Percentiles rank a stretch among this genome's conserved stretches.
Evolutionary conservation across 2,113 vertebrate genomes (phyloP).

Genomic region (Corythoichthys haematopterus): DNA sequence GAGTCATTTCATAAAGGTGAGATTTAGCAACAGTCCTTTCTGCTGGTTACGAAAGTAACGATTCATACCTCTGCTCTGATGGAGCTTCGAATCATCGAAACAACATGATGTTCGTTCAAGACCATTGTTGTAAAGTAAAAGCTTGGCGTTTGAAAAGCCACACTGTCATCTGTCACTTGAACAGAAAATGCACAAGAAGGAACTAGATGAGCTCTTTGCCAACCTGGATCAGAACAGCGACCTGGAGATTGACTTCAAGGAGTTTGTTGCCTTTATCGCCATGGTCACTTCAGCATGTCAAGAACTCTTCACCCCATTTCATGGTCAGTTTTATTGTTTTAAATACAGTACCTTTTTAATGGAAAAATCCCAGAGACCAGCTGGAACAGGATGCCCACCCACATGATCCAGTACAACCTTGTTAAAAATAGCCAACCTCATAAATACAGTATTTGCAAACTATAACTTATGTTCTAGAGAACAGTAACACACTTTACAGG

Average conservation of each 20-base stretch:
- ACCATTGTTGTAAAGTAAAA: no score
- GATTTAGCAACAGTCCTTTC: neutral
- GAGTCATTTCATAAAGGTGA: slow-evolving; percentile 67
- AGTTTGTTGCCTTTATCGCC: slow-evolving; percentile 68
- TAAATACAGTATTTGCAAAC: neutral
- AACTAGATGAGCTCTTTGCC: slow-evolving; percentile 64
- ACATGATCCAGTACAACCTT: neutral
- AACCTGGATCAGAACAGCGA: slow-evolving; percentile 72
- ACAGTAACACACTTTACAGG: neutral
- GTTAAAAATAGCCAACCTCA: neutral
- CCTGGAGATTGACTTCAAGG: slow-evolving; percentile 71
- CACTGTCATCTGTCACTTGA: neutral
- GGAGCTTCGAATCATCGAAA: no score
- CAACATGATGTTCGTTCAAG: no score
- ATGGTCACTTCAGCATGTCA: slow-evolving; percentile 73
- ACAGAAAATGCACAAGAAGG: slow-evolving; percentile 66
- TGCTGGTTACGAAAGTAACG: no score
- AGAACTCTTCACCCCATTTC: slow-evolving; percentile 39
- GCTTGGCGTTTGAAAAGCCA: no score
- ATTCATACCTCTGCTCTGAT: no score
- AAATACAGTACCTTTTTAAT: neutral
- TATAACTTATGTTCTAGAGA: neutral
- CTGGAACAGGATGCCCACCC: neutral
- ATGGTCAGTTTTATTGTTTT: neutral
- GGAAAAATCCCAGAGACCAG: neutral